Percentiles rank a stretch among this genome's conserved stretches.
phyloP scores from a whole-genome alignment of 2,797 vertebrate species.

The Rhabdophis nuchalis region DNA sequence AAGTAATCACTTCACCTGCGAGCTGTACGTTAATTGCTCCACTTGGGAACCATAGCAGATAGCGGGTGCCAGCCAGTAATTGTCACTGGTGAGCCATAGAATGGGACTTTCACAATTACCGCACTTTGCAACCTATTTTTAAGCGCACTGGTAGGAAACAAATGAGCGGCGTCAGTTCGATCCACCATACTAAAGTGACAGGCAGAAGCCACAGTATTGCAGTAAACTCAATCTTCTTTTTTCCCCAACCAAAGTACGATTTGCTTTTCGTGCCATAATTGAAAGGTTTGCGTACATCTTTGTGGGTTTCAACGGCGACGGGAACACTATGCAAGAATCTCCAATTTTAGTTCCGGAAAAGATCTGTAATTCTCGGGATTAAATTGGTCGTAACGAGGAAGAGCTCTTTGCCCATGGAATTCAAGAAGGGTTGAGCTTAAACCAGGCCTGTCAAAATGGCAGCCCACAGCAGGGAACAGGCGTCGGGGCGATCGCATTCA shows the following conservation, averaged over 20 bases:
- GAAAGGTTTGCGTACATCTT: slow-evolving; percentile 6
- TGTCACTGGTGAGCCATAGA: slow-evolving; percentile 41
- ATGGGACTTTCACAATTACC: slow-evolving; percentile 46
- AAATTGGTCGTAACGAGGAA: neutral
- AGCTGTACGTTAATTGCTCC: slow-evolving; percentile 65
- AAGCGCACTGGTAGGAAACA: slow-evolving; percentile 50
- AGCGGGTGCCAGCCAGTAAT: slow-evolving; percentile 51
- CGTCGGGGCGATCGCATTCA: no score
- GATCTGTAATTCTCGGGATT: neutral
- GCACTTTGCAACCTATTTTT: slow-evolving; percentile 37
- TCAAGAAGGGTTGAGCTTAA: no score
- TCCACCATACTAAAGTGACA: slow-evolving; percentile 5
- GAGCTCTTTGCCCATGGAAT: neutral
- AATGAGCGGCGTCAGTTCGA: slow-evolving; percentile 27
- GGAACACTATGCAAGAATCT: neutral
- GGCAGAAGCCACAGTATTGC: rapidly evolving
- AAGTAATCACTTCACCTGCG: slow-evolving; percentile 57
- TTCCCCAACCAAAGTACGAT: neutral
- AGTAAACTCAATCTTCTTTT: neutral
- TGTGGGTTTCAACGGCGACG: neutral
- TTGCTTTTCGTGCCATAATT: neutral
- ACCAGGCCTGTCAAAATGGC: no score
- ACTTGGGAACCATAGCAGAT: slow-evolving; percentile 61
- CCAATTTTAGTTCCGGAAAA: neutral
- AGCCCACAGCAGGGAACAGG: no score